Evolutionary conservation across 2,888 invertebrate genomes (phyloP).

Genomic region (Pammene aurita): DNA sequence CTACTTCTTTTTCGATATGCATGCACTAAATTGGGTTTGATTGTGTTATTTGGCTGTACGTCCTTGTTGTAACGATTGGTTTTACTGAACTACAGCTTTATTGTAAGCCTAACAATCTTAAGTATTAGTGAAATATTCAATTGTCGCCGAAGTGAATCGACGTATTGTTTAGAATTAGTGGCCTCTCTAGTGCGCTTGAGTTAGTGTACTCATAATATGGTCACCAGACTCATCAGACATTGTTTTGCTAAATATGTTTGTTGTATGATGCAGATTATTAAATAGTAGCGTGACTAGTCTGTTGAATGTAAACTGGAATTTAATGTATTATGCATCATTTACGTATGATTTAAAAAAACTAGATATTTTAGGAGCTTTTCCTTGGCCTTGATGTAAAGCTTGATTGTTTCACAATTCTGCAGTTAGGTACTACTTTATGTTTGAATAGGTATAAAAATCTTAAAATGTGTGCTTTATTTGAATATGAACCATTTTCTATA

Average conservation of each 20-base stretch:
- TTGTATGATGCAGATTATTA: neutral
- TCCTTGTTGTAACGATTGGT: slow-evolving; percentile 2
- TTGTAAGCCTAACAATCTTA: neutral
- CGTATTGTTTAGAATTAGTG: slow-evolving; percentile 22
- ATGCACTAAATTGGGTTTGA: slow-evolving; percentile 15
- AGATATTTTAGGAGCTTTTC: neutral
- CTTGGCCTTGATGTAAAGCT: neutral
- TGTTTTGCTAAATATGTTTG: neutral
- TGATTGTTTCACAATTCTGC: no score
- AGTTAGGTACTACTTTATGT: no score
- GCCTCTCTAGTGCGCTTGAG: slow-evolving; percentile 5
- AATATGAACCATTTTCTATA: no score
- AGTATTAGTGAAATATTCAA: neutral
- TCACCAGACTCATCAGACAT: neutral
- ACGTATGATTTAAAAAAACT: neutral
- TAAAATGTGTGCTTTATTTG: no score
- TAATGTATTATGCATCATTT: neutral
- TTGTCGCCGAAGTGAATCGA: slow-evolving; percentile 21
- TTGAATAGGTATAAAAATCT: no score
- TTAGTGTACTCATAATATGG: neutral
- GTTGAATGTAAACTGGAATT: neutral
- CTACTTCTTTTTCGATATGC: slow-evolving; percentile 20
- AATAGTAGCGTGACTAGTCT: neutral
- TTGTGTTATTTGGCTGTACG: slow-evolving; percentile 20
- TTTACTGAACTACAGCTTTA: slow-evolving; percentile 1